Evolutionary conservation across 2,888 invertebrate genomes (phyloP).

Genomic region (Apotomis betuletana): DNA sequence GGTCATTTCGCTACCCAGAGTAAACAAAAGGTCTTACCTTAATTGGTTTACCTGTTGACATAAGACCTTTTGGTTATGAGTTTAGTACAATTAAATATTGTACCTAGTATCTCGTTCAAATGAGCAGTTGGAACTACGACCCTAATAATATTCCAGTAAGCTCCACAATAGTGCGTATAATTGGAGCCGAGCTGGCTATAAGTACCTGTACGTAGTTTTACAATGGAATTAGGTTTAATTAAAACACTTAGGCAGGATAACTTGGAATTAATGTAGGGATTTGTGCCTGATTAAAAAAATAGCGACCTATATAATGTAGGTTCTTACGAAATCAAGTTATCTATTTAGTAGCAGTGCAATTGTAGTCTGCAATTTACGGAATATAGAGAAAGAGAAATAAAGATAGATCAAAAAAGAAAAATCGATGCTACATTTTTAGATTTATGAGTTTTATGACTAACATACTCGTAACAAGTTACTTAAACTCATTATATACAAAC

Average conservation of each 20-base stretch:
- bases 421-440: too few species aligned
- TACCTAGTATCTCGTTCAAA: constrained; percentile 6
- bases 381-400: too few species aligned
- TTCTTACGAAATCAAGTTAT: too few species aligned
- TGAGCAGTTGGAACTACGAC: constrained; percentile 2
- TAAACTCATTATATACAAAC: too few species aligned
- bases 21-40: background rate
- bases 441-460: too few species aligned
- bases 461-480: too few species aligned
- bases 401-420: too few species aligned
- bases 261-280: background rate
- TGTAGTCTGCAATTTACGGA: too few species aligned
- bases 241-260: constrained; percentile 24
- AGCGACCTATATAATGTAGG: too few species aligned
- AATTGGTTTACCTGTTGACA: background rate
- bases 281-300: background rate
- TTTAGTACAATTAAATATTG: background rate
- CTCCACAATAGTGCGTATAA: background rate
- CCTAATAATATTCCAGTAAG: background rate
- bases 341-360: too few species aligned
- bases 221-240: constrained; percentile 18
- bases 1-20: background rate
- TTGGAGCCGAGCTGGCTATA: background rate
- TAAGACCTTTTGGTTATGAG: background rate
- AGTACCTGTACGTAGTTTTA: background rate